Base-by-base conservation (phyloP, 2,113 vertebrate genomes). In the Macrotus californicus region DNA sequence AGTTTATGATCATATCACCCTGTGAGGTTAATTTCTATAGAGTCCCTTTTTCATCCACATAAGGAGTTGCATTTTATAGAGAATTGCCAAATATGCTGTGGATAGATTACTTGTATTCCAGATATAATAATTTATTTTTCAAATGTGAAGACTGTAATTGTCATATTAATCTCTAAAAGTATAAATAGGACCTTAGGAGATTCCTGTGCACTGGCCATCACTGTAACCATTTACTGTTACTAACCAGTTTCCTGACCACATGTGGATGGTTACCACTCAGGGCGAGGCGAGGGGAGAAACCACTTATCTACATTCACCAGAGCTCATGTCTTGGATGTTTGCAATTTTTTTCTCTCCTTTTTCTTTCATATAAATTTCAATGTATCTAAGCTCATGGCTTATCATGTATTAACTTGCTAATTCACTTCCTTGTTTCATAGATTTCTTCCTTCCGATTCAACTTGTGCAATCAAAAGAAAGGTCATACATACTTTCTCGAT, bases 361-460 rank as follows among this genome's bases (percentile, higher is more conserved):
- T 54, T 18, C 7, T 21, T 59, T 81, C 21, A 69, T 43, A 70
- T 72, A 59, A 64, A 36, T 22, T 59, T 84, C 41, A 36, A 7
- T 64, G 15, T 39, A 11, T 85, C 39, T 87, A n/a, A 39, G 19
- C 36, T 36, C 21, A 9, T 56, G 41, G n/a, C 34, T 73, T 24
- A 21, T 79, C 43, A 15, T 14, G 26, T 48, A 3, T 69, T 72
- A 67, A 70, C 72, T 79, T 89, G 81, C 72, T 64, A 50, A 39
- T 43, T 56, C 29, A 77, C 75, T 15, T 46, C n/a, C 64, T 87
- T 54, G 7, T 24, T 13, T 94, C 22, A 0, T 69, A n/a, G 43
- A 82, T 96, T 91, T 82, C 80, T 84, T 85, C 43, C 39, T 76
- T 86, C 70, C 70, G 87, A 87, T 61, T 34, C 39, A 84, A 29